Base-by-base conservation (phyloP, 1,140 invertebrate species). In the Zaprionus kolodkinae region DNA sequence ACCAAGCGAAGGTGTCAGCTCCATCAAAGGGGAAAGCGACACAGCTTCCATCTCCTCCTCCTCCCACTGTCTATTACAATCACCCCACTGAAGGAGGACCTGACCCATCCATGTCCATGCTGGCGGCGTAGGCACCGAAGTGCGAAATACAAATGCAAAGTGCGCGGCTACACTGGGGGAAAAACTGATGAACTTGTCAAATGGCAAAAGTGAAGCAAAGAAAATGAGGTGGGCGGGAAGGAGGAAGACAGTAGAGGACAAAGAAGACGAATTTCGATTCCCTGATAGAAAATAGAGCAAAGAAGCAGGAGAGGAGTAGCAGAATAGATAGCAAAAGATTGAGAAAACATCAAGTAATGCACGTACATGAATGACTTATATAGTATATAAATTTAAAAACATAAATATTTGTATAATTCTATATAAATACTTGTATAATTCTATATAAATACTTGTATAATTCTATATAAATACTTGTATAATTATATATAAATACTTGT, bases 121-220 rank as follows among this genome's bases (percentile, higher is more conserved):
- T 62, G 33, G 62, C 59, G 63, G n/a, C 63, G 40, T 13, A 72
- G 40, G 43, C 74, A 67, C n/a, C 56, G 55, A 76, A 76, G 69
- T 76, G 70, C 52, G 74, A 72, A 76, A 76, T 72, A 63, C 70
- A 72, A 76, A 76, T 72, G 70, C 52, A 72, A 72, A 67, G 38
- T 75, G 21, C 38, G 40, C 27, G 7, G 10, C n/a, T 65, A 75
- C 72, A 75, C 72, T 75, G 72, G 12, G 54, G 36, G 9, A 71
- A 75, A 59, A 33, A 9, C 21, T 3, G 56, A 60, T 72, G 33
- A 54, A 33, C 36, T 67, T 33, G 52, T 52, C 63, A 54, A 35
- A 55, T 3, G 6, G n/a, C 6, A 11, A 21, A 21, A 21, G 21
- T 21, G 21, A 2, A 21, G 21, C 21, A 21, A 57, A 38, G 9